These are phyloP conservation scores for Ichneumoninae sp. DNA, from an alignment of 2,888 invertebrate species.

Conservation along the genomic window DNA sequence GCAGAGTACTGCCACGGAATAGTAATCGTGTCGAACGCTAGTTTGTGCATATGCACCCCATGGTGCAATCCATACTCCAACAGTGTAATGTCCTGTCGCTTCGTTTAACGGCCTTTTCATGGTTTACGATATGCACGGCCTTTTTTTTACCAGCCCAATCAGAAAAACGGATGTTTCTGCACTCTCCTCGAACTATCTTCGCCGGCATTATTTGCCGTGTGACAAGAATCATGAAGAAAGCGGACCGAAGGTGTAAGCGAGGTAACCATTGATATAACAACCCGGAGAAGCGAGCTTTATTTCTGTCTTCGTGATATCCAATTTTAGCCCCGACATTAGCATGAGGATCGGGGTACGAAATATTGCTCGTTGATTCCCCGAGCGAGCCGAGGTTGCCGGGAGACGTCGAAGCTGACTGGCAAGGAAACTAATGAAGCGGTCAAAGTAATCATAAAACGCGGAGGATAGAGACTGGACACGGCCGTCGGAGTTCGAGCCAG, in stretches of 20 bases:
- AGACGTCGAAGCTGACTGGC: conserved; percentile 61
- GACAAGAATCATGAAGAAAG: neutral
- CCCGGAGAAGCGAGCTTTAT: conserved; percentile 43
- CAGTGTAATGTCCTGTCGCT: conserved; percentile 37
- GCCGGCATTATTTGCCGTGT: neutral
- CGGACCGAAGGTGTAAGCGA: neutral
- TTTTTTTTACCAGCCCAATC: neutral
- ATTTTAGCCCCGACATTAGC: conserved; percentile 51
- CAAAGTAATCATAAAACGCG: conserved; percentile 70
- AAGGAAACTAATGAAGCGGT: conserved; percentile 72
- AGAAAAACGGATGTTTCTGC: neutral
- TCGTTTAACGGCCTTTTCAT: conserved; percentile 41
- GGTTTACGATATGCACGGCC: neutral
- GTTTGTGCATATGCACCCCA: conserved; percentile 69
- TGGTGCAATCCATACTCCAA: conserved; percentile 34
- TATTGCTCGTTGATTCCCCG: conserved; percentile 39
- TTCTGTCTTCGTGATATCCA: conserved; percentile 41
- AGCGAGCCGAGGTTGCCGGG: conserved; percentile 40
- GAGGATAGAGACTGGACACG: conserved; percentile 39
- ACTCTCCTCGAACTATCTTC: neutral
- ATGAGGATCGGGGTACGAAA: conserved; percentile 15
- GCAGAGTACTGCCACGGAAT: conserved; percentile 80
- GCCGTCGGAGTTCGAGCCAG: conserved; percentile 67
- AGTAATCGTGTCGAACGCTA: conserved; percentile 82
- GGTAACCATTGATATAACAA: conserved; percentile 21